Evolutionary conservation across 2,113 vertebrate genomes (phyloP), one percentile per base, ranked within the genome.

Genomic region (Crocuta crocuta): DNA sequence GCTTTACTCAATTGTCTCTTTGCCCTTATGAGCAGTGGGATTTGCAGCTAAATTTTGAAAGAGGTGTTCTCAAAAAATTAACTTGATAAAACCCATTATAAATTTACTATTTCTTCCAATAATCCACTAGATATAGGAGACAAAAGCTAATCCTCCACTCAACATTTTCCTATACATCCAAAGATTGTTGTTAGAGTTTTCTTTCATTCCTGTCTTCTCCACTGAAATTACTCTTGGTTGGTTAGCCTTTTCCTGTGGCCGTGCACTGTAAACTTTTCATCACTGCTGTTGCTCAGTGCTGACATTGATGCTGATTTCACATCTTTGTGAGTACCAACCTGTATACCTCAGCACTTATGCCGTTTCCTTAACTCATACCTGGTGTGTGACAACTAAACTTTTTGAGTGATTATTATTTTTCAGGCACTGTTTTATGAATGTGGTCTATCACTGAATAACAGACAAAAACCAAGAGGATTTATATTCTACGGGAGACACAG

Each of bases 1-100:
- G 15, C 78, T 93, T 78, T 45, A 17, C 19, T 89, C 58, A 89
- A 35, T 81, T 73, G 21, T 65, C 68, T 68, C 45, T 12, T 68
- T 63, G 10, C 19, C 13, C 17, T 45, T 76, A 16, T 9, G 39
- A 74, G 31, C 4, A 80, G n/a, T 65, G 53, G 35, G 82, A 86
- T 82, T 93, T 86, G 1, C 5, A 73, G 4, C 24, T 73, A 78
- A 91, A 78, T 73, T 92, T 85, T 78, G 66, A 70, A 96, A 89
- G 55, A 2, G 12, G 9, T 53, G 1, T 89, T 84, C 90, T 76
- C 24, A 50, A 73, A 71, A 87, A 35, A 23, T 80, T 55, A 73
- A 83, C 58, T 48, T 82, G 28, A 83, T 65, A 68, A 50, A 53
- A 45, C 15, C 23, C 35, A 39, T 86, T 10, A 63, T 91, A 97